Percentiles rank a stretch among this genome's conserved stretches.
These are phyloP conservation scores for Hipparchia semele DNA, from an alignment of 2,888 invertebrate species.

Conservation along the genomic window DNA sequence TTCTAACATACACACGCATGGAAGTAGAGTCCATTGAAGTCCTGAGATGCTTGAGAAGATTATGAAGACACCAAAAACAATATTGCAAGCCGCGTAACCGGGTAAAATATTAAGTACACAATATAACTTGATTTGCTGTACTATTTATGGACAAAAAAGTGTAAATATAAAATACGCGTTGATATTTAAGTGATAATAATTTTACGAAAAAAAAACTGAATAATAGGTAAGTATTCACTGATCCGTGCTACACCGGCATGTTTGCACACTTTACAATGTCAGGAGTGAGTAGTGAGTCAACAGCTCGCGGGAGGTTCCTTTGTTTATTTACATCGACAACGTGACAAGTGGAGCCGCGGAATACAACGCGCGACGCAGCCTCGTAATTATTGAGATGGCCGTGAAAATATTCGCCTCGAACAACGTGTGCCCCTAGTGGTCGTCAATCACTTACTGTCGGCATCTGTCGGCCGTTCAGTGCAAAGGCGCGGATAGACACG, in stretches of 20 bases:
- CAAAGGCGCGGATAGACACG: neutral
- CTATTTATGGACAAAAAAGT: neutral
- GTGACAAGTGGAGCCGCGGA: slow-evolving; percentile 45
- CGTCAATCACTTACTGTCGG: slow-evolving; percentile 62
- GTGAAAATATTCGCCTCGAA: slow-evolving; percentile 39
- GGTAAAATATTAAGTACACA: neutral
- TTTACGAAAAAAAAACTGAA: neutral
- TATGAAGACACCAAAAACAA: neutral
- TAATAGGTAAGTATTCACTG: neutral
- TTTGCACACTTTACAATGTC: slow-evolving; percentile 55
- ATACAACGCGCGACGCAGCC: slow-evolving; percentile 30
- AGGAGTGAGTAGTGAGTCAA: slow-evolving; percentile 57
- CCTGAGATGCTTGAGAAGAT: neutral
- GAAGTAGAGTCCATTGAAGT: neutral
- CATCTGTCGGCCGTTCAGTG: neutral
- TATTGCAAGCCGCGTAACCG: neutral
- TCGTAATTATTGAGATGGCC: slow-evolving; percentile 31
- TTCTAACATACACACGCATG: neutral
- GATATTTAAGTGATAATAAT: neutral
- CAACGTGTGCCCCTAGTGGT: slow-evolving; percentile 57
- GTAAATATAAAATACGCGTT: slow-evolving; percentile 22
- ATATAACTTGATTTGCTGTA: neutral
- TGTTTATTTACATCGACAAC: slow-evolving; percentile 66
- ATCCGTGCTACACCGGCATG: slow-evolving; percentile 31
- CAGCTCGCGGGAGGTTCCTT: slow-evolving; percentile 48